Base-by-base conservation (phyloP, 1,140 invertebrate species). In the Dolichoris vasculosae region DNA sequence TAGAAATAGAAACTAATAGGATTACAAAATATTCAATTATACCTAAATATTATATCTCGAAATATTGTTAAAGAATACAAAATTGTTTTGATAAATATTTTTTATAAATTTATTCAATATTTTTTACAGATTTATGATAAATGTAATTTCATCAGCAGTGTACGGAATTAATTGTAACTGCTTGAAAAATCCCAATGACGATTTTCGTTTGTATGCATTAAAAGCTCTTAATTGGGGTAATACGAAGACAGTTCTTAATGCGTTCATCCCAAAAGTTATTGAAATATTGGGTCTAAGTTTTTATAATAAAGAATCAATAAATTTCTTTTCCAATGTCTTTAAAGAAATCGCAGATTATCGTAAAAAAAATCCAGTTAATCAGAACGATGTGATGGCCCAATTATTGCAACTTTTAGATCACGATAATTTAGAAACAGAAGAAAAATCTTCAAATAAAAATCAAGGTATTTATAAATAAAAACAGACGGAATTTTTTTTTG, bases 281-380 rank as follows among this genome's bases (percentile, higher is more conserved):
- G 17, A 87, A 43, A 82, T 81, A 7, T 63, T 89, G 9, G 59
- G 23, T 2, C 40, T 88, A 26, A 83, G 83, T 11, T 80, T 85
- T 35, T 79, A 67, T 2, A n/a, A 86, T 46, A 26, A 87, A 71
- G 86, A 90, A 67, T 88, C 91, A 17, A 88, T 88, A 43, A 86
- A 91, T 8, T 94, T 95, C 86, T 95, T 94, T 86, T 87, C 90
- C 26, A 87, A 89, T 40, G 91, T 94, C 9, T 94, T 95, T 8
- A 92, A 93, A 87, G 93, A 95, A 55, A 89, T 92, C 0, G 89
- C 95, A 0, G 88, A 93, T 43, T 90, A 92, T 46, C 88, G 94
- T 71, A 89, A 92, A 35, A 89, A 91, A 81, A 93, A 94, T 83
- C 92, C 93, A 51, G 88, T 92, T 0, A 88, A 87, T 35, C 89